Conservation (phyloP, 2,113 vertebrate genomes). For the Neodontobutis hainanensis region DNA sequence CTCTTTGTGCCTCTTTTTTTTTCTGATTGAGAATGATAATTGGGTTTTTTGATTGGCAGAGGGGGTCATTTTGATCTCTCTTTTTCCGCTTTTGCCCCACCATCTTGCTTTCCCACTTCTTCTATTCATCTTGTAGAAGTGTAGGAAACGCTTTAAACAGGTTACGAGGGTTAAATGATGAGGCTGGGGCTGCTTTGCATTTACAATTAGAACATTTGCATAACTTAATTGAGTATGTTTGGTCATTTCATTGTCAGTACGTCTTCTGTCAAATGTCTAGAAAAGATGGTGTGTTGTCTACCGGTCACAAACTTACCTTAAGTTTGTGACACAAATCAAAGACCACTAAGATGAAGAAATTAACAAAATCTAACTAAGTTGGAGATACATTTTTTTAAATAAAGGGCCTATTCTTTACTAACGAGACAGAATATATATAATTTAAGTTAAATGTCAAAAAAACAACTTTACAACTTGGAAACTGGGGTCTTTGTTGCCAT, state of each 20-base stretch:
- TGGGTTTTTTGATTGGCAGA: conserved; percentile 69
- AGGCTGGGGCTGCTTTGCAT: conserved; percentile 44
- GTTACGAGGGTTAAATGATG: conserved; percentile 65
- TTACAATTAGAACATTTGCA: conserved; percentile 74
- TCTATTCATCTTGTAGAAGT: conserved; percentile 21
- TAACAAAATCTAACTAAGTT: too few species aligned
- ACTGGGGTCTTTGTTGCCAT: too few species aligned
- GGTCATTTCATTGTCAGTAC: conserved; percentile 53
- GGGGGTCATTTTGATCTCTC: conserved; percentile 57
- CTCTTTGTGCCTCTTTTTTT: conserved; percentile 56
- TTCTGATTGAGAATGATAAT: conserved; percentile 66
- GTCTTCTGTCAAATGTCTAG: conserved; percentile 19
- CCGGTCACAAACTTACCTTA: too few species aligned
- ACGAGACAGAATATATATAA: too few species aligned
- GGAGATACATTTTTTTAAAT: too few species aligned
- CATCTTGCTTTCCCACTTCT: conserved; percentile 1
- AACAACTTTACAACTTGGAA: too few species aligned
- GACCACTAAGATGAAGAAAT: not conserved
- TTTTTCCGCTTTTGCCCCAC: conserved; percentile 23
- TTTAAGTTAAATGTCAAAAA: too few species aligned
- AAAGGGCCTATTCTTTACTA: too few species aligned
- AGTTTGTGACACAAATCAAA: not conserved
- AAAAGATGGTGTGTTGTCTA: not conserved
- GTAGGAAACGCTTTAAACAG: conserved; percentile 50
- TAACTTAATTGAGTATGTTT: conserved; percentile 73